Evolutionary conservation across 2,797 vertebrate species (phyloP).

Genomic region (Pseudotriccus pelzelni): DNA sequence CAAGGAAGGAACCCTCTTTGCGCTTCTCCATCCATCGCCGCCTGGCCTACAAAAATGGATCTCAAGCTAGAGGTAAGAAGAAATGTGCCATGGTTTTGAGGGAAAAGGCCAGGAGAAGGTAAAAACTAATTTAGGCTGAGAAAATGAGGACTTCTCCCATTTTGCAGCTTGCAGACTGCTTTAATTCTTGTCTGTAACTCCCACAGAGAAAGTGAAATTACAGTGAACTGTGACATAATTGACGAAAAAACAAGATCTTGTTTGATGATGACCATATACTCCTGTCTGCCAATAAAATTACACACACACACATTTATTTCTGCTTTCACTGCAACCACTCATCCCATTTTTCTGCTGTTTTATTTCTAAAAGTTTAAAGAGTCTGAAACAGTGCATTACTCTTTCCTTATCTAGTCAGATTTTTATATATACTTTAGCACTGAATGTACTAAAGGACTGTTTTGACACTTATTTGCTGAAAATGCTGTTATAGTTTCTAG

Average conservation of each 20-base stretch:
- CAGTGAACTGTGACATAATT: slow-evolving; percentile 49
- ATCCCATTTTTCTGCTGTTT: neutral
- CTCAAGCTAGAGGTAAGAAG: neutral
- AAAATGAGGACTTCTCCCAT: neutral
- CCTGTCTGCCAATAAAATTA: slow-evolving; percentile 38
- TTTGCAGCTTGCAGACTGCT: neutral
- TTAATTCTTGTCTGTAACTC: slow-evolving; percentile 10
- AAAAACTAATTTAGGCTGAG: neutral
- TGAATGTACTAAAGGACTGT: neutral
- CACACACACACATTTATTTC: neutral
- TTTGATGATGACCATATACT: neutral
- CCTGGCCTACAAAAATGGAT: neutral
- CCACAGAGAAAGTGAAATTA: slow-evolving; percentile 29
- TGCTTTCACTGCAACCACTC: neutral
- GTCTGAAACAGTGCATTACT: neutral
- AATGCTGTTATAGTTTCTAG: neutral
- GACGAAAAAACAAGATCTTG: neutral
- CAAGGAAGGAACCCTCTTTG: neutral
- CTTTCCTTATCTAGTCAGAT: neutral
- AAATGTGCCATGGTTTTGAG: neutral
- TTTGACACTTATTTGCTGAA: slow-evolving; percentile 28
- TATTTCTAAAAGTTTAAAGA: neutral
- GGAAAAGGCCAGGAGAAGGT: neutral
- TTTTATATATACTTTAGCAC: neutral
- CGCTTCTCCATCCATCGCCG: neutral